Evolutionary conservation across 2,888 invertebrate genomes (phyloP).

Genomic region (Zygaena filipendulae): DNA sequence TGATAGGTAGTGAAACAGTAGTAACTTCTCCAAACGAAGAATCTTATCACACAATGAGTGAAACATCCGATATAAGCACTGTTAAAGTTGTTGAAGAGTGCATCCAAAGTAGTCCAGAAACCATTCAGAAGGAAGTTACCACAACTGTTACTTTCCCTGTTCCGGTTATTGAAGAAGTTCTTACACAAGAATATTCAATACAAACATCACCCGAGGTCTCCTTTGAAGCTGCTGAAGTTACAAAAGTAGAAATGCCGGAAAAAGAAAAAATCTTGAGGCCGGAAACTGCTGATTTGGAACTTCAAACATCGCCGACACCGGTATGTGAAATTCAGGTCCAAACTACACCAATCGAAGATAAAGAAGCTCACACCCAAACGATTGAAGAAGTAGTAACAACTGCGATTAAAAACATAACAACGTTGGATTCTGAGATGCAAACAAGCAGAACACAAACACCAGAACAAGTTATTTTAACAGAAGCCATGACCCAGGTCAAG

Average conservation of each 20-base stretch:
- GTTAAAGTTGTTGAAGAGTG: conserved; percentile 77
- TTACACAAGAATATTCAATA: conserved; percentile 64
- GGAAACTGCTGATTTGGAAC: conserved; percentile 42
- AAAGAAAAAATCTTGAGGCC: conserved; percentile 28
- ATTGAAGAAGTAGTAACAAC: conserved; percentile 26
- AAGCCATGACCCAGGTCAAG: conserved; percentile 67
- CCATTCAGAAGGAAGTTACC: conserved; percentile 49
- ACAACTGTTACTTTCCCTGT: conserved; percentile 68
- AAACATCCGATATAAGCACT: conserved; percentile 65
- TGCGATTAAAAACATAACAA: conserved; percentile 41
- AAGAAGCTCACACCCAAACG: conserved; percentile 51
- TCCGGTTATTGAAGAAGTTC: conserved; percentile 68
- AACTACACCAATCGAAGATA: conserved; percentile 66
- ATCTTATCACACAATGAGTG: conserved; percentile 69
- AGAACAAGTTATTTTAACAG: conserved; percentile 41
- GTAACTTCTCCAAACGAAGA: conserved; percentile 67
- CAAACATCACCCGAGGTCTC: conserved; percentile 69
- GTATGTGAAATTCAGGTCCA: conserved; percentile 67
- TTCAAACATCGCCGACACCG: conserved; percentile 66
- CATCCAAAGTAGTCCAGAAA: conserved; percentile 62
- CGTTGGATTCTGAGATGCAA: conserved; percentile 47
- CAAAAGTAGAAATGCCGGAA: conserved; percentile 43
- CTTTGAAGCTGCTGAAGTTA: conserved; percentile 30
- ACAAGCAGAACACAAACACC: conserved; percentile 48
- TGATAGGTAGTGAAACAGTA: conserved; percentile 54